A percentile compares a stretch with the other conserved stretches of the same genome.
phyloP scores from a whole-genome alignment of 1,140 invertebrate species.

The Heliothis virescens region DNA sequence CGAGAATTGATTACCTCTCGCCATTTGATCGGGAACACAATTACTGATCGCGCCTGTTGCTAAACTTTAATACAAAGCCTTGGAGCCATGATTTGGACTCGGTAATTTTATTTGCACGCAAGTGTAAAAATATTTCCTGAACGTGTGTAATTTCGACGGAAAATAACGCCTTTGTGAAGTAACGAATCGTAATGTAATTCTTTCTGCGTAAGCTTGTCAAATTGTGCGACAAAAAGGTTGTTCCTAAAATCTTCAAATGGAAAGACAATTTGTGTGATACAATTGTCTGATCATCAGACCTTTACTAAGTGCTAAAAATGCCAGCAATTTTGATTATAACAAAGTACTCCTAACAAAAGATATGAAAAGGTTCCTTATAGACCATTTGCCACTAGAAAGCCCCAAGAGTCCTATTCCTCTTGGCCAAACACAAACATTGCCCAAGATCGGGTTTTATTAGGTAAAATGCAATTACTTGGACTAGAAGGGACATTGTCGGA shows the following conservation, averaged over 20 bases:
- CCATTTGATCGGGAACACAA: slow-evolving; percentile 7
- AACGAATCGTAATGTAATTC: slow-evolving; percentile 21
- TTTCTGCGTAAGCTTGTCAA: background rate
- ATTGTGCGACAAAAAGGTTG: background rate
- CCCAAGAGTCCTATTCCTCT: background rate
- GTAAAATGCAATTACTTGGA: slow-evolving; percentile 23
- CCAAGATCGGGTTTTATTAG: slow-evolving; percentile 16
- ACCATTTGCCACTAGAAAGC: background rate
- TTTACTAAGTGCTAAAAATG: too few relatives aligned
- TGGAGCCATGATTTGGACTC: too few relatives aligned
- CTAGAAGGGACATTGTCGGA: slow-evolving; percentile 1
- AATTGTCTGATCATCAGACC: too few relatives aligned
- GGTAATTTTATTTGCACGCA: background rate
- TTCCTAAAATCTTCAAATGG: too few relatives aligned
- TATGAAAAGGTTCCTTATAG: background rate
- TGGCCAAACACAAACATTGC: slow-evolving; percentile 11
- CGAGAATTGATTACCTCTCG: slow-evolving; percentile 21
- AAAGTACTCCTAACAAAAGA: background rate
- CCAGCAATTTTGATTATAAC: too few relatives aligned
- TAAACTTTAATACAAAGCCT: background rate
- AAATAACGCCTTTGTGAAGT: background rate
- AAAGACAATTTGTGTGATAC: too few relatives aligned
- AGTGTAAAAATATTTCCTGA: too few relatives aligned
- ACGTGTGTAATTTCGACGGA: too few relatives aligned
- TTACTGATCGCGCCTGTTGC: background rate